These are phyloP conservation scores for Agraylea sexmaculata DNA, from an alignment of 1,140 invertebrate genomes.

Conservation along the genomic window DNA sequence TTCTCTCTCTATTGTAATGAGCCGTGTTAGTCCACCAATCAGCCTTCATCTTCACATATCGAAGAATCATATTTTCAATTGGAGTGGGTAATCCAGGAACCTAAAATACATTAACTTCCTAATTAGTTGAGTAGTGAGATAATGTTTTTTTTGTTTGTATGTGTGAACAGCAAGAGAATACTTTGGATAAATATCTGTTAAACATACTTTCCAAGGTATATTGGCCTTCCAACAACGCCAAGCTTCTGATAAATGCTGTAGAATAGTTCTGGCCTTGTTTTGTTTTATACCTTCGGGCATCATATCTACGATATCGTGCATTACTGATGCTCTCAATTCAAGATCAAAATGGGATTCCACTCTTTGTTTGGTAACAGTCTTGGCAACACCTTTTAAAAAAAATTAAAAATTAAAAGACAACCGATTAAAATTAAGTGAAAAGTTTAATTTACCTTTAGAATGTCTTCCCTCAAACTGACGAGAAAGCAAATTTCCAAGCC, in stretches of 20 bases:
- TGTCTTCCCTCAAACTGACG: conserved; percentile 98
- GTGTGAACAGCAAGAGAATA: too few species aligned
- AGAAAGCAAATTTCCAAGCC: conserved; percentile 95
- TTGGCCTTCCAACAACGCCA: conserved; percentile 99
- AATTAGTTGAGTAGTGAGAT: too few species aligned
- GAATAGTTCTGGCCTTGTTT: conserved; percentile 96
- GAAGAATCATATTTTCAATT: conserved; percentile 99
- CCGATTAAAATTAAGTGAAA: too few species aligned
- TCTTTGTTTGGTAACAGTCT: conserved; percentile 98
- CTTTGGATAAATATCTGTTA: too few species aligned
- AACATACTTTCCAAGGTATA: conserved; percentile 94
- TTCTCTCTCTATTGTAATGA: conserved; percentile 97
- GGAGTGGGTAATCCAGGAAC: conserved; percentile 96
- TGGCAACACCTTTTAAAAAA: conserved; percentile 62
- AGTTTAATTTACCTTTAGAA: conserved; percentile 88
- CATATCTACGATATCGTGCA: conserved; percentile 99
- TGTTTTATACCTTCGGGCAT: conserved; percentile 99
- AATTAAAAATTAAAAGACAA: conserved; percentile 24
- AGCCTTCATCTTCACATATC: conserved; percentile 99
- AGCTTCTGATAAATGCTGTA: conserved; percentile 97
- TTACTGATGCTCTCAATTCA: conserved; percentile 92
- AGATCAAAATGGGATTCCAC: conserved; percentile 99
- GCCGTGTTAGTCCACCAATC: conserved; percentile 99
- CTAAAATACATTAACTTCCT: too few species aligned
- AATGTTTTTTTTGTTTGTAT: too few species aligned